Conservation (phyloP, 1,140 invertebrate genomes). For the Lepidurus packardi region DNA sequence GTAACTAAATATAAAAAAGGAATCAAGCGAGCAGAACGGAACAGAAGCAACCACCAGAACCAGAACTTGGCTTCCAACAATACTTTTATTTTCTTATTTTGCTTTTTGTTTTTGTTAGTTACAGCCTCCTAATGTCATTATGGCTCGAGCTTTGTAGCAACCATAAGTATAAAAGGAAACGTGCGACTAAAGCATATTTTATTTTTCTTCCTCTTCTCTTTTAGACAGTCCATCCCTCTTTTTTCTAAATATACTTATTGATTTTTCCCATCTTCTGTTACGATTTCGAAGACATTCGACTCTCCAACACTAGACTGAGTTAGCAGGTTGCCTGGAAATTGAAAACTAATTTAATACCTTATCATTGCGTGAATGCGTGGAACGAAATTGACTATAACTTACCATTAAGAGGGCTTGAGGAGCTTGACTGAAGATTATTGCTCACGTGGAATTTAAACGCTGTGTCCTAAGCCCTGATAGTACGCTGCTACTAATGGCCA, state of each 20-base stretch:
- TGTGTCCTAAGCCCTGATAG: neutral
- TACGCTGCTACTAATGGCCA: neutral
- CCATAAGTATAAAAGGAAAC: neutral
- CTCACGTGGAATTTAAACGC: too few relatives aligned
- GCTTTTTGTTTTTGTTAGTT: neutral
- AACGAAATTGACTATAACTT: too few relatives aligned
- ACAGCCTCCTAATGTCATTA: neutral
- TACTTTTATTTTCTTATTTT: neutral
- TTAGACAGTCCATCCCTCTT: neutral
- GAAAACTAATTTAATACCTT: neutral
- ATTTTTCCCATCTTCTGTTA: too few relatives aligned
- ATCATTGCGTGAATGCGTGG: neutral
- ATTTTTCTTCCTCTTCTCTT: neutral
- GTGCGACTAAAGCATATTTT: neutral
- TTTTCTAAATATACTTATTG: too few relatives aligned
- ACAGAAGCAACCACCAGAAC: neutral
- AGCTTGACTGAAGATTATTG: too few relatives aligned
- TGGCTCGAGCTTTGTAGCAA: neutral
- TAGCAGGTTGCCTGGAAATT: neutral
- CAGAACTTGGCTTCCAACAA: neutral
- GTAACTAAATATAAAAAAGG: constrained; percentile 2
- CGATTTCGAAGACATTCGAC: too few relatives aligned
- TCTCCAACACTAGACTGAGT: too few relatives aligned
- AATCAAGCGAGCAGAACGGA: neutral
- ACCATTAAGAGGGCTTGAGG: too few relatives aligned